Conservation (phyloP, 2,888 invertebrate genomes). For the Erebia epiphron region DNA sequence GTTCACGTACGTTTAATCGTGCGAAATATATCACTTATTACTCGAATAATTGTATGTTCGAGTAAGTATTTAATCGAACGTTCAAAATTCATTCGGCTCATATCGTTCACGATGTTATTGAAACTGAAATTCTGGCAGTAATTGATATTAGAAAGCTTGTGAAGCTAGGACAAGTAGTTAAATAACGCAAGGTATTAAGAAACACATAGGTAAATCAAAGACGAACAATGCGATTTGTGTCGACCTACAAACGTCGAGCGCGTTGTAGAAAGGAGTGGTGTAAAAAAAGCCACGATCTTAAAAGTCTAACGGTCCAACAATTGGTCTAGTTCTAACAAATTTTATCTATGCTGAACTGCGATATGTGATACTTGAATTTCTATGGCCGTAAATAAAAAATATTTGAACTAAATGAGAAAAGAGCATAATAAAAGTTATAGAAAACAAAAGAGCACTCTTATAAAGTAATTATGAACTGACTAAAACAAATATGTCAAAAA, state of each 20-base stretch:
- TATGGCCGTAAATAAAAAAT: background rate
- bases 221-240: constrained; percentile 66
- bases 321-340: constrained; percentile 33
- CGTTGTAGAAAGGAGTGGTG: constrained; percentile 58
- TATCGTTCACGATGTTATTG: constrained; percentile 3
- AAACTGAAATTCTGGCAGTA: constrained; percentile 12
- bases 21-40: constrained; percentile 54
- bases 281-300: constrained; percentile 54
- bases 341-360: constrained; percentile 22
- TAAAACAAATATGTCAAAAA: background rate
- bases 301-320: constrained; percentile 57
- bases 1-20: constrained; percentile 64
- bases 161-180: constrained; percentile 30
- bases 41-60: constrained; percentile 6
- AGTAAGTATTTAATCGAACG: constrained; percentile 12
- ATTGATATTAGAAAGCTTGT: constrained; percentile 38
- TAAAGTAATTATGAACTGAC: background rate
- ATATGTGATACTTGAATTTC: constrained; percentile 49
- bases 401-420: background rate
- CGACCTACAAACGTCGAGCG: constrained; percentile 62
- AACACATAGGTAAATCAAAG: constrained; percentile 52
- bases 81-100: constrained; percentile 10
- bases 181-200: constrained; percentile 41
- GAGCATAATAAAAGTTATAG: background rate
- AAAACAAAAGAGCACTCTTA: background rate